Evolutionary conservation across 2,113 vertebrate species (phyloP).

Genomic region (Myotis yumanensis): DNA sequence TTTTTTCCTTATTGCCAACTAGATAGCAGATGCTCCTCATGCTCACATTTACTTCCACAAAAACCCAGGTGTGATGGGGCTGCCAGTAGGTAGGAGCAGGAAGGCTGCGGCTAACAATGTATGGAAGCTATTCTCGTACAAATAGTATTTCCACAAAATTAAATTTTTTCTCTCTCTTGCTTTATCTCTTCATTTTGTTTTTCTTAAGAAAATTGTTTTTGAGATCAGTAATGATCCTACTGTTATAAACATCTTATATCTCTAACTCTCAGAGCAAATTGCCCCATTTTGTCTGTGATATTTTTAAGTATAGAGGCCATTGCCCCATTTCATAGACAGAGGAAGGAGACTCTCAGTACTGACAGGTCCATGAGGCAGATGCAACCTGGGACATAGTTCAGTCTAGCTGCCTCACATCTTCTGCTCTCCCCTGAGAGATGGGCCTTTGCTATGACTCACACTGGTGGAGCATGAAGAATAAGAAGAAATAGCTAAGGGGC

Average conservation of each 20-base stretch:
- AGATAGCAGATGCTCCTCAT: neutral
- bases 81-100: neutral
- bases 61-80: neutral
- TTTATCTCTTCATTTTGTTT: conserved; percentile 24
- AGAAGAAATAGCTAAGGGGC: neutral
- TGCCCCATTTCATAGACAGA: neutral
- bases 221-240: neutral
- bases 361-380: neutral
- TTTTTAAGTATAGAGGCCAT: neutral
- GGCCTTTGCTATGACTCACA: neutral
- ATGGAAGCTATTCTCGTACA: neutral
- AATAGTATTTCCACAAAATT: neutral
- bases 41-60: neutral
- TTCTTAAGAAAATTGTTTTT: conserved; percentile 33
- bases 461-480: neutral
- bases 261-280: neutral
- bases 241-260: neutral
- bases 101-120: neutral
- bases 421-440: neutral
- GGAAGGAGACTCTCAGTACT: neutral
- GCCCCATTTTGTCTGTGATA: neutral
- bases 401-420: neutral
- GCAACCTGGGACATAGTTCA: neutral
- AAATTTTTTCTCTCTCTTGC: neutral
- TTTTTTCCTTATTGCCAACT: neutral